Evolutionary conservation across 2,888 invertebrate genomes (phyloP), one percentile per base, ranked within the genome.

Genomic region (Diaperis boleti): DNA sequence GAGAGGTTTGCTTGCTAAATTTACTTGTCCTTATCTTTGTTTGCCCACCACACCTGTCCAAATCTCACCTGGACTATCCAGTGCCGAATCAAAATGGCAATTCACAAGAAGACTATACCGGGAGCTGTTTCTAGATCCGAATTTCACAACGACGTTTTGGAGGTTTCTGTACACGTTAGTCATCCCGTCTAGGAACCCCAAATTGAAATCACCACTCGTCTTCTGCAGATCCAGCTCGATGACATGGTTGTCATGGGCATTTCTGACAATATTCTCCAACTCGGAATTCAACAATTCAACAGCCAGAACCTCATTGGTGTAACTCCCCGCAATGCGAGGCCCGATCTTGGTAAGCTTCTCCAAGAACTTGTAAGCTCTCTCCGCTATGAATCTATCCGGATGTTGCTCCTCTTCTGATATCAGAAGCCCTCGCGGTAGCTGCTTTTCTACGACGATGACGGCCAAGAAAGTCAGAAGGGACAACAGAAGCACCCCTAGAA

Each of bases 31-130:
- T n/a, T n/a, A n/a, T n/a, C n/a, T n/a, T n/a, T n/a, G n/a, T n/a
- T n/a, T n/a, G n/a, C n/a, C n/a, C n/a, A n/a, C n/a, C n/a, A n/a
- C n/a, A n/a, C n/a, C n/a, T n/a, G n/a, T n/a, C n/a, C n/a, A n/a
- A n/a, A n/a, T n/a, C 75, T 79, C 78, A 89, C 90, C 91, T 78
- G 90, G 90, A 78, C 90, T 91, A 72, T 88, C 88, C 6, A 87
- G 82, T 64, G 90, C 88, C 33, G 89, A 86, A 78, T 92, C 92
- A 79, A 88, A 92, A 79, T 92, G 92, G 76, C 92, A 92, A 78
- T 92, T 92, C 60, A 92, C 82, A 62, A 92, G 80, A 59, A 92
- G 79, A 77, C 87, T 87, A 72, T 85, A 81, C 50, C 85, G 82
- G 2, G 85, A 84, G 62, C 81, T 78, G 62, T 82, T 80, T 31